Base-by-base conservation (phyloP, 2,888 invertebrate species). In the Myopa testacea region DNA sequence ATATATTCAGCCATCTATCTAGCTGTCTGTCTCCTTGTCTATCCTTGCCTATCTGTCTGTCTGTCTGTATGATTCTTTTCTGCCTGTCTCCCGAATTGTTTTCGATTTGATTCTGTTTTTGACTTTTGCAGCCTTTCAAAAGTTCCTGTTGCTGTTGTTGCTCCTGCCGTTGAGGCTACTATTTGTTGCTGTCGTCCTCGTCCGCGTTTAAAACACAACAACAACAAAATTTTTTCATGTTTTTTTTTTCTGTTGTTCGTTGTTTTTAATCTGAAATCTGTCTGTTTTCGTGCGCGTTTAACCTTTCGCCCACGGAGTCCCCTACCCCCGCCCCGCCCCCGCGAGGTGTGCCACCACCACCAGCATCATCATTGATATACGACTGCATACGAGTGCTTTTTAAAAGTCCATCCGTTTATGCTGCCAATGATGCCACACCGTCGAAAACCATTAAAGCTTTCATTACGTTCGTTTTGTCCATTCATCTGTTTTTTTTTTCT, bases 81-180 rank as follows among this genome's bases (percentile, higher is more conserved):
- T 74, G 19, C 55, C 82, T 83, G 82, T 80, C 75, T 63, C 78
- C 34, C 84, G 26, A 12, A n/a, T 58, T 68, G 58, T 67, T 38
- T 63, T 45, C 52, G 4, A 52, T 52, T n/a, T 37, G 34, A 12
- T 45, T 52, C 26, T 52, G 70, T 52, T 52, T 52, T 52, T 70
- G 70, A 70, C 52, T 52, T 52, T 12, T 52, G 55, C 45, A 45
- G 45, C 45, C 45, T 45, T 45, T 45, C 45, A 45, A 10, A 45
- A 3, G 14, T 58, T 58, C 16, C 58, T n/a, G 58, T 58, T 58
- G 16, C 19, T n/a, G 14, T 12, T 58, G 45, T 45, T 45, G 6
- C 7, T 45, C 1, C 10, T 45, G 6, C 10, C 45, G 10, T 1
- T 45, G 45, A 10, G 7, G 45, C 6, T 45, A 10, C 45, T 45